Percentiles rank a stretch among this genome's conserved stretches.
Conservation (phyloP, 2,113 vertebrate genomes). For the Capreolus pygargus region DNA sequence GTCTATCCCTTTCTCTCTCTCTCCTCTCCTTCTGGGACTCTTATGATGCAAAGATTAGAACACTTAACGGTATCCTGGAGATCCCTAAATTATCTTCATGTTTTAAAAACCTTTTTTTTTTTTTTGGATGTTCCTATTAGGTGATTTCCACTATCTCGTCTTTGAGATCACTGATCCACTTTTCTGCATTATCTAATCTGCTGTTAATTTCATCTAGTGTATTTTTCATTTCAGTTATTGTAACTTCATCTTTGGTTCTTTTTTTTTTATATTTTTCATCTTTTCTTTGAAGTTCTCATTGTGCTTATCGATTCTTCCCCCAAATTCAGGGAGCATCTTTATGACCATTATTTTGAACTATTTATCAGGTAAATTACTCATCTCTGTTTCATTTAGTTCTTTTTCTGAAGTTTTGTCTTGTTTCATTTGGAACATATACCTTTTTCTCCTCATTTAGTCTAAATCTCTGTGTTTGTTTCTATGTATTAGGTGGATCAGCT, state of each 20-base stretch:
- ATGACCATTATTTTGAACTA: neutral
- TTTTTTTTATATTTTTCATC: neutral
- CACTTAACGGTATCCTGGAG: neutral
- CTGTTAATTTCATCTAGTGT: neutral
- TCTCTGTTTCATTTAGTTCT: neutral
- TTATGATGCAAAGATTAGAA: neutral
- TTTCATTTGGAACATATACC: neutral
- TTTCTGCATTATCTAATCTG: neutral
- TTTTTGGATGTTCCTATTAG: neutral
- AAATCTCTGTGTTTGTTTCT: neutral
- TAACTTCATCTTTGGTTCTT: neutral
- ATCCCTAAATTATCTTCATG: neutral
- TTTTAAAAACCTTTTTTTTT: neutral
- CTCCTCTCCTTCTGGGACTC: neutral
- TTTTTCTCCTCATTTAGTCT: neutral
- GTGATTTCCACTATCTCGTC: neutral
- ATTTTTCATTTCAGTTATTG: neutral
- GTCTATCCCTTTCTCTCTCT: neutral
- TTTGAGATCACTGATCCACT: neutral
- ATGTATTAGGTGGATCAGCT: neutral
- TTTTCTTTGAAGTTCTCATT: neutral
- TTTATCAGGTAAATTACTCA: neutral
- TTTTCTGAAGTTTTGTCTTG: neutral
- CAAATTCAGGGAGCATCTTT: neutral
- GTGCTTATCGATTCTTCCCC: neutral